Base-by-base conservation (phyloP, 1,140 invertebrate genomes). In the Bombus confusus region DNA sequence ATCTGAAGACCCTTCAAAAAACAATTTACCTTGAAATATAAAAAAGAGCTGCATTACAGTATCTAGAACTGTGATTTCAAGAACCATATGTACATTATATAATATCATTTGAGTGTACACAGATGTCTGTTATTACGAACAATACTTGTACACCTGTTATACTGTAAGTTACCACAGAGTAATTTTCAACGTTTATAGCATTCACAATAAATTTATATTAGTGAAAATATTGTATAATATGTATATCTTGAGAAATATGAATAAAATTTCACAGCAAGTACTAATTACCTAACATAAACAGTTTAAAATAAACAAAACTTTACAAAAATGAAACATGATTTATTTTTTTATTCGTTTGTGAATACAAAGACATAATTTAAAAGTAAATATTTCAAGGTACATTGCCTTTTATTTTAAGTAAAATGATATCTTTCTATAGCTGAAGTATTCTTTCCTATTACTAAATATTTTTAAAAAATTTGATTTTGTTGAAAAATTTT, bases 21-120 rank as follows among this genome's bases (percentile, higher is more conserved):
- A 87, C 62, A 74, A 80, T 85, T 89, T 82, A 86, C 82, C 86
- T 85, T 90, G 77, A 39, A 84, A 78, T 90, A 71, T 79, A 83
- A 87, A 73, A 73, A 83, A 90, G 68, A 85, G 88, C 81, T 90
- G 88, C 88, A 90, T 90, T 87, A 81, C 69, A 75, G 68, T 76
- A 62, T 75, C 78, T 81, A 85, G 72, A 87, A 79, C 66, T 59
- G 69, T 77, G 75, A 80, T 75, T 79, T 66, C 34, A 39, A n/a
- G 43, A 87, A 41, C 69, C 83, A 80, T 52, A 79, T 34, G 69
- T 69, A 64, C 69, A 86, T 84, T 62, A 72, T 77, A 64, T 87
- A 80, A 82, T 81, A 43, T 87, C 41, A 83, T 62, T 80, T 83
- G 41, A 74, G 77, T 81, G 57, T 81, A 74, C 71, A 77, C 34